Base-by-base conservation (phyloP, 2,113 vertebrate species). In the Rhinopomastus cyanomelas region DNA sequence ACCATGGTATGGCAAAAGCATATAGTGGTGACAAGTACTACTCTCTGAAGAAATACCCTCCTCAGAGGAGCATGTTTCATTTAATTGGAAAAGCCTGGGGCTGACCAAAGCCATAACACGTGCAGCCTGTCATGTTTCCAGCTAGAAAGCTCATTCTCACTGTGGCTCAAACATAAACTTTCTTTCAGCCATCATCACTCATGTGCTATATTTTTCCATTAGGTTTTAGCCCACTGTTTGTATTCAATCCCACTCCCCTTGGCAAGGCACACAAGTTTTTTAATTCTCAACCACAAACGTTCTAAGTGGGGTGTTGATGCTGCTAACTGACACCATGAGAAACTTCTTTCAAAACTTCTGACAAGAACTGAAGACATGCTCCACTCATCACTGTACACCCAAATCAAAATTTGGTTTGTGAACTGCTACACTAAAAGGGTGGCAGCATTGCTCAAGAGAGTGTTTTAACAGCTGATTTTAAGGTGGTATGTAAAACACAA, bases 21-120 rank as follows among this genome's bases (percentile, higher is more conserved):
- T 44, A 62, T 8, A 37, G 56, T 71, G 68, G 27, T 78, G 57
- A 88, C 85, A 91, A 93, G 88, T 52, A 77, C 29, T 66, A 2
- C 37, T 60, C 52, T 85, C 57, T 36, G n/a, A 81, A 93, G 68
- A 92, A 42, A 85, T 10, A 83, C 4, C 20, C 46, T 82, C 52
- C 37, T 68, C 61, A 71, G 34, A 81, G 65, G 48, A 32, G 26
- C 2, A 5, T 1, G 0, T 71, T 89, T 81, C 76, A 89, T 83
- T 92, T 94, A 87, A 94, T 3, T 80, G 75, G 78, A 66, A 90
- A 85, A 92, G 77, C 21, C 59, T 92, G 84, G 16, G 81, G 74
- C 48, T 72, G 67, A 82, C 29, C 65, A 56, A 88, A 95, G 52
- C 71, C 85, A 0, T 48, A 93, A 68, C 75, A 85, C n/a, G 81